Conservation (phyloP, 2,113 vertebrate genomes). For the Callionymus lyra region DNA sequence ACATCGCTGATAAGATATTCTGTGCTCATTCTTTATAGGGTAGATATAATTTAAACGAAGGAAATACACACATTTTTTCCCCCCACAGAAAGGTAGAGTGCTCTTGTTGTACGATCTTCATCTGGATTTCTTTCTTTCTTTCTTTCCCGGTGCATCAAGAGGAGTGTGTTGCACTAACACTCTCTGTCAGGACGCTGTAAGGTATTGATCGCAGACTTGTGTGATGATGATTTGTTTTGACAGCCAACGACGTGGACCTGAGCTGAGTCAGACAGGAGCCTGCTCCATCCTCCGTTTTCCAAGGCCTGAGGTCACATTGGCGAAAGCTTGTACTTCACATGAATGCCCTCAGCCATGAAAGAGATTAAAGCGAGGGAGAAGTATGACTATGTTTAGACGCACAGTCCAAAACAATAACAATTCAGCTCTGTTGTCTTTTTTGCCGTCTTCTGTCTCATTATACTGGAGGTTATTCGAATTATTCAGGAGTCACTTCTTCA, state of each 20-base stretch:
- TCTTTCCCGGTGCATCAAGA: constrained; percentile 7
- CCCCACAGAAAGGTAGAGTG: too few relatives aligned
- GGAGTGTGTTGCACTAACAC: constrained; percentile 40
- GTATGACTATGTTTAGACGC: constrained; percentile 27
- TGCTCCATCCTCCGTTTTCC: constrained; percentile 27
- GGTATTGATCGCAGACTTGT: constrained; percentile 63
- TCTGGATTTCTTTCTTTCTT: constrained; percentile 8
- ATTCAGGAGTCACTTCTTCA: too few relatives aligned
- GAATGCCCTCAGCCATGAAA: constrained; percentile 25
- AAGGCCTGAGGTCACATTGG: constrained; percentile 44
- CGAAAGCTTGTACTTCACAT: constrained; percentile 38
- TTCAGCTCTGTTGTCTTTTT: neutral
- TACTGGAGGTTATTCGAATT: too few relatives aligned
- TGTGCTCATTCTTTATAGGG: too few relatives aligned
- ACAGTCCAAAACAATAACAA: neutral
- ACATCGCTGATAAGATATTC: too few relatives aligned
- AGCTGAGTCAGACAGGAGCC: constrained; percentile 47
- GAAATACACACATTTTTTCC: neutral
- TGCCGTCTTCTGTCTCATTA: too few relatives aligned
- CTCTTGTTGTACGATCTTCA: neutral
- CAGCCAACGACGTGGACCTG: constrained; percentile 43
- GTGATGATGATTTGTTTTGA: constrained; percentile 66
- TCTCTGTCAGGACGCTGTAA: constrained; percentile 49
- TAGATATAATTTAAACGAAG: too few relatives aligned
- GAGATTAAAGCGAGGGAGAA: constrained; percentile 6